Base-by-base conservation (phyloP, 2,113 vertebrate species). In the Steatornis caripensis region DNA sequence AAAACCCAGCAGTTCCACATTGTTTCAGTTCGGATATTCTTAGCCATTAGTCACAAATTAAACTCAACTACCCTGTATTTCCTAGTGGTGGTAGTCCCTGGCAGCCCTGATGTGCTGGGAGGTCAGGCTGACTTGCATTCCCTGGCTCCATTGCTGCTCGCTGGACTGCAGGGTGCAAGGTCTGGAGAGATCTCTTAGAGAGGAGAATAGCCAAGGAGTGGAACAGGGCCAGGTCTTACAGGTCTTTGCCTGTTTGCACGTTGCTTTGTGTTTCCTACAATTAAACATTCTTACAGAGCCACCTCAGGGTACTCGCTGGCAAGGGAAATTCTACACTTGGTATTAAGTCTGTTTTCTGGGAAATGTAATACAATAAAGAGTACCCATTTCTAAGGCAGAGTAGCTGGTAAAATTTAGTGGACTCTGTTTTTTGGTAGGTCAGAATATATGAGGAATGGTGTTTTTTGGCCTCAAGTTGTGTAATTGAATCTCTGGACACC, bases 271-370 rank as follows among this genome's bases (percentile, higher is more conserved):
- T 41, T 49, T 15, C 18, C 36, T 77, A 46, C 27, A 2, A 27
- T 8, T 37, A 26, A 48, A 18, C 1, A 6, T 10, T 15, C 43
- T 15, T 30, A 3, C 30, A 20, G 34, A 84, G n/a, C 37, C 3
- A 0, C 26, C 20, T 37, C 3, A 2, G 20, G 69, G 64, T 20
- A 6, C 49, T 62, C 0, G 0, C 43, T 79, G 45, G 49, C 58
- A 46, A 32, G 53, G 70, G 9, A 16, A 23, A 5, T 16, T 36
- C 12, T 39, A 4, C 36, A 5, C 39, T 37, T 37, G 48, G 29
- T 34, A 10, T 65, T 75, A 46, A 23, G 19, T 36, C 20, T 34
- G 6, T 34, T 79, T 68, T 62, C 34, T 62, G 61, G 66, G 54
- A 70, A 72, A 30, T n/a, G 10, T 0, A 30, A 12, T 32, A 10